Evolutionary conservation across 2,888 invertebrate genomes (phyloP), one percentile per base, ranked within the genome.

Genomic region (Bellardia bayeri): DNA sequence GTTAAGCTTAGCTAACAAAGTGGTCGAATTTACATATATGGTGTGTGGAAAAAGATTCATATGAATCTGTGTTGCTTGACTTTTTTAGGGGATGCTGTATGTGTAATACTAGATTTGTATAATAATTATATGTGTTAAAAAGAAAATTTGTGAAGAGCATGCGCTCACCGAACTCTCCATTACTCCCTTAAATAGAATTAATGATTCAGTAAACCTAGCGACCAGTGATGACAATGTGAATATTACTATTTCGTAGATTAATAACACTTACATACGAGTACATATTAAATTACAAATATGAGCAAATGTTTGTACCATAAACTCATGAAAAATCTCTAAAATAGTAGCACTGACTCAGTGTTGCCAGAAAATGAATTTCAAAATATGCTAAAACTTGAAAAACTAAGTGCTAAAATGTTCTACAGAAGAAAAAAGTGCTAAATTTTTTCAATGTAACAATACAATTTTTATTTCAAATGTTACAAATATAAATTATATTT

Each of bases 71-170:
- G n/a, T 30, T 78, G 49, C 61, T 54, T 68, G n/a, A 49, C 33
- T 68, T 30, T 16, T 71, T 87, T 87, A 87, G 49, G 87, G 87
- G 87, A 87, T 87, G 87, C 87, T 87, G 85, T 54, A 61, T 61
- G 51, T 63, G 3, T 51, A 16, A n/a, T 23, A 33, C 58, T 68
- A 66, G 49, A 83, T 79, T 72, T 72, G 13, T 40, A 5, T 42
- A 54, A 63, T n/a, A 63, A 71, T 23, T 16, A 11, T 16, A 42
- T 81, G 33, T 80, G 49, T 16, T 58, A 37, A 72, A 84, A 66
- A 37, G 14, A 66, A 75, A 61, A 63, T 56, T 11, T 42, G 16
- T 56, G 69, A 40, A 69, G 56, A 56, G 85, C 85, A 81, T 85
- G 85, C 85, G 80, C 80, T 75, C 63, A 81, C 13, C 6, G 2